Percentiles rank a stretch among this genome's conserved stretches.
Conservation (phyloP, 2,888 invertebrate species). For the Seira musarum region DNA sequence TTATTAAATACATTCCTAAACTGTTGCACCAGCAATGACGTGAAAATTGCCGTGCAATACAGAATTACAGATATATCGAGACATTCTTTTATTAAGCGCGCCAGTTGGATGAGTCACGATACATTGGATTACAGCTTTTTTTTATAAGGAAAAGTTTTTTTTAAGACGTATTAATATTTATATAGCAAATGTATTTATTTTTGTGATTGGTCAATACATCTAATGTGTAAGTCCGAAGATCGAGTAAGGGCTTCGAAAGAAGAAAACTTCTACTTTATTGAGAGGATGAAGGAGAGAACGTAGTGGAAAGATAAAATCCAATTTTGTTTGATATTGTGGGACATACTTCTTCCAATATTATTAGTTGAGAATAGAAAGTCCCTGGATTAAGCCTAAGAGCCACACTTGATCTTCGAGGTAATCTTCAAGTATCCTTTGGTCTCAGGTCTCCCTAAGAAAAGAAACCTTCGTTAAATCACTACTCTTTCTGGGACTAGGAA, state of each 20-base stretch:
- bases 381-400: not conserved
- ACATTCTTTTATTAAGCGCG: not conserved
- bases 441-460: not conserved
- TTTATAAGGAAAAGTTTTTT: too few relatives aligned
- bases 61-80: too few relatives aligned
- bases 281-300: slow-evolving; percentile 31
- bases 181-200: too few relatives aligned
- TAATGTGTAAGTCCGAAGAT: not conserved
- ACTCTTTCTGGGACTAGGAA: not conserved
- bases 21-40: too few relatives aligned
- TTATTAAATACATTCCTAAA: not conserved
- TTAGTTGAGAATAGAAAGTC: not conserved
- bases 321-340: slow-evolving; percentile 43
- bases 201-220: too few relatives aligned
- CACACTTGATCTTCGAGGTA: slow-evolving; percentile 3
- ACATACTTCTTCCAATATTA: not conserved
- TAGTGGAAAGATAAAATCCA: slow-evolving; percentile 56
- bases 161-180: too few relatives aligned
- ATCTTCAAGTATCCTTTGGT: slow-evolving; percentile 3
- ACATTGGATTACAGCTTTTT: too few relatives aligned
- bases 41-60: too few relatives aligned
- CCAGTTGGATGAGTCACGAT: not conserved
- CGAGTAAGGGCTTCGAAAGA: not conserved
- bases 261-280: not conserved
- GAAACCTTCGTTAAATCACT: slow-evolving; percentile 4